A percentile compares a stretch with the other conserved stretches of the same genome.
phyloP scores from a whole-genome alignment of 2,888 invertebrate species.

The Archips crataeganus region DNA sequence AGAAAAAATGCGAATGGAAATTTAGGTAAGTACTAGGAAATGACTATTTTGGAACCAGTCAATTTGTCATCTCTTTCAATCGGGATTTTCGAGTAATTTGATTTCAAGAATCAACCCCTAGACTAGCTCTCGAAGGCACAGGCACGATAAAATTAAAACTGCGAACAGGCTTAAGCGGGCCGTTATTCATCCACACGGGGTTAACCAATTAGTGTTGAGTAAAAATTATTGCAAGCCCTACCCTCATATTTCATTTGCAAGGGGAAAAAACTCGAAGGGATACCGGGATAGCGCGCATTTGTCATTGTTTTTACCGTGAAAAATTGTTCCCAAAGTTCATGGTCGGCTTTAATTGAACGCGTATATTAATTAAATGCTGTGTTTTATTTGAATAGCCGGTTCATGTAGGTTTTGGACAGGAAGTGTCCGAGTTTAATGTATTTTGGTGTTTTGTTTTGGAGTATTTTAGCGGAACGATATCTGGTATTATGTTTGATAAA shows the following conservation, averaged over 20 bases:
- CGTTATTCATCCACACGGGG: constrained; percentile 36
- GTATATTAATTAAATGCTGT: constrained; percentile 29
- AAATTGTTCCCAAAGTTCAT: constrained; percentile 34
- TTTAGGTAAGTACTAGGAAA: no score
- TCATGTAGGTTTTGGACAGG: neutral
- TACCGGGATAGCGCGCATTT: constrained; percentile 44
- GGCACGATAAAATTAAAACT: neutral
- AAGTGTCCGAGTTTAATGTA: neutral
- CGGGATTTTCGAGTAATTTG: no score
- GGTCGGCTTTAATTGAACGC: constrained; percentile 37
- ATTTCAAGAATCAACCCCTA: no score
- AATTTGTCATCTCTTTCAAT: no score
- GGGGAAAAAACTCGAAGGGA: constrained; percentile 28
- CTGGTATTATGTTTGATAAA: no score
- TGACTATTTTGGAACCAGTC: no score
- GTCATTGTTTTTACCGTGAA: constrained; percentile 48
- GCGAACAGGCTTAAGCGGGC: constrained; percentile 18
- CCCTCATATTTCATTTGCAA: constrained; percentile 46
- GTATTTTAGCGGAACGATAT: neutral
- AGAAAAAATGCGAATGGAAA: no score
- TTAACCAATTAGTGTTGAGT: constrained; percentile 63
- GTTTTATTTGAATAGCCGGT: constrained; percentile 8
- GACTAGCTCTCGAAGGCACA: neutral
- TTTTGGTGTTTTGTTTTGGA: neutral
- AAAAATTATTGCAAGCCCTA: constrained; percentile 59